Evolutionary conservation across 2,888 invertebrate species (phyloP).

Genomic region (Lapara coniferarum): DNA sequence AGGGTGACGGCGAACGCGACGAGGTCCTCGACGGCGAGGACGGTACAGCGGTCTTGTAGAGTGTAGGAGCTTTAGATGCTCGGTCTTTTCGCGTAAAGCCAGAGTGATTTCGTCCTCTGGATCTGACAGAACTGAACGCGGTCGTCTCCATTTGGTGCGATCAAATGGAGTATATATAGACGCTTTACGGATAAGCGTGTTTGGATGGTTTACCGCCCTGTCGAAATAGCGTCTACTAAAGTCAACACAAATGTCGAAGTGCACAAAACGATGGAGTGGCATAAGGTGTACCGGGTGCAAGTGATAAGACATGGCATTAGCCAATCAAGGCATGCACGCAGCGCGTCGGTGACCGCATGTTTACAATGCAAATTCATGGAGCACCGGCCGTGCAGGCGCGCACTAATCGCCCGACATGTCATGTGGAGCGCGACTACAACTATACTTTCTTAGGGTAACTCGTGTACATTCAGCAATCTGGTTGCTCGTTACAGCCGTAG

Average conservation of each 20-base stretch:
- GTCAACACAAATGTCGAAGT: constrained; percentile 4
- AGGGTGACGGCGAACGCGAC: too few species aligned
- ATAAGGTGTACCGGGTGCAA: constrained; percentile 38
- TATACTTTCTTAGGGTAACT: constrained; percentile 74
- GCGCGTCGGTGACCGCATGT: constrained; percentile 50
- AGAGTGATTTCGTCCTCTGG: too few species aligned
- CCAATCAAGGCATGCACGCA: constrained; percentile 48
- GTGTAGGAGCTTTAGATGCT: too few species aligned
- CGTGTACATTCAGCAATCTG: constrained; percentile 62
- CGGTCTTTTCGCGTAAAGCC: too few species aligned
- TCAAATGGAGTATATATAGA: too few species aligned
- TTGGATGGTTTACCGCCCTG: too few species aligned
- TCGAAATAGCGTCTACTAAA: too few species aligned
- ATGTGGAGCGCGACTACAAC: constrained; percentile 75
- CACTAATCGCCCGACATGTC: constrained; percentile 70
- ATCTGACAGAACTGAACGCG: too few species aligned
- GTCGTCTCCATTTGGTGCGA: too few species aligned
- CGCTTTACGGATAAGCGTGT: too few species aligned
- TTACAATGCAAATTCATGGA: constrained; percentile 66
- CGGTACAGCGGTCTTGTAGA: too few species aligned
- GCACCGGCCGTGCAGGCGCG: constrained; percentile 44
- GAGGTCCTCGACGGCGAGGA: too few species aligned
- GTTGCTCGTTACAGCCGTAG: neutral
- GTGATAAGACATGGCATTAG: constrained; percentile 49
- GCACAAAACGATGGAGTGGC: constrained; percentile 26